Percentiles rank a stretch among this genome's conserved stretches.
These are phyloP conservation scores for Procambarus clarkii DNA, from an alignment of 1,140 invertebrate species.

Conservation along the genomic window DNA sequence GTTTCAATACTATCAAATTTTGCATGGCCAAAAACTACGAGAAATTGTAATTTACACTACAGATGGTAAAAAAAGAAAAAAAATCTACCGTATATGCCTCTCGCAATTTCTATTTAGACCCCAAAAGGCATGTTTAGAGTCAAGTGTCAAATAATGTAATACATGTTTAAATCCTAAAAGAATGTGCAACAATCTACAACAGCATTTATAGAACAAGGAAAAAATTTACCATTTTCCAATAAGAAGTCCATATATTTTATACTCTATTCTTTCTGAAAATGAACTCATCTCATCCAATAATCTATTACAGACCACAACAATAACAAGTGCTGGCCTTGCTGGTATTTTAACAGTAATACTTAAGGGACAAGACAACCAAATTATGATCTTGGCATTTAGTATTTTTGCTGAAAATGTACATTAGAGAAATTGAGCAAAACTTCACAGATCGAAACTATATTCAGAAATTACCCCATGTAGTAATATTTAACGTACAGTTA, in stretches of 20 bases:
- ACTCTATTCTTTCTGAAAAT: background rate
- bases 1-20: background rate
- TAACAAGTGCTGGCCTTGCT: background rate
- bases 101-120: background rate
- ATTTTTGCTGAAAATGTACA: background rate
- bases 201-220: background rate
- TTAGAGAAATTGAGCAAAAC: conserved; percentile 38
- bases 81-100: background rate
- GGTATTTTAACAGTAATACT: background rate
- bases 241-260: background rate
- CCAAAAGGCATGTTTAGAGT: background rate
- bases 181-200: background rate
- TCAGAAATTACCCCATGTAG: background rate
- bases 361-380: conserved; percentile 31
- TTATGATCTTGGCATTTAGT: background rate
- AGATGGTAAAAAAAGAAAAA: background rate
- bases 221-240: conserved; percentile 12
- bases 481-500: background rate
- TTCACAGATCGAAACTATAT: conserved; percentile 9
- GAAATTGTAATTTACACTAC: background rate
- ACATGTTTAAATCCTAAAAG: background rate
- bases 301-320: conserved; percentile 31
- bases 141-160: background rate
- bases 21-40: background rate
- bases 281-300: background rate